Evolutionary conservation across 1,140 invertebrate species (phyloP).

Genomic region (Temnothorax nylanderi): DNA sequence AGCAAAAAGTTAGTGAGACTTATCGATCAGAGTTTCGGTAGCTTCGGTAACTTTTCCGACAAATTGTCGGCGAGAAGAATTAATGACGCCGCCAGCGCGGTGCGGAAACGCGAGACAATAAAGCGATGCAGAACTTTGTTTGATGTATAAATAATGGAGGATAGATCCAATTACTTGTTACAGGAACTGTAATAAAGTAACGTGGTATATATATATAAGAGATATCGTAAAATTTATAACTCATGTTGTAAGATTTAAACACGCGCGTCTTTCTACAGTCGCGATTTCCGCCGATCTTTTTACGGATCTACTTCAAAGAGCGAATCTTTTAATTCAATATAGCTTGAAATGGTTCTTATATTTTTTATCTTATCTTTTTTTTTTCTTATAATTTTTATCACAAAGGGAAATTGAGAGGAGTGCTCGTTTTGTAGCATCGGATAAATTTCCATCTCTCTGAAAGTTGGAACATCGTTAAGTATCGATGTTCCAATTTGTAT

Average conservation of each 20-base stretch:
- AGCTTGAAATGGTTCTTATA: too few species aligned
- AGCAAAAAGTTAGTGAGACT: constrained; percentile 41
- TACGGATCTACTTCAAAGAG: not conserved
- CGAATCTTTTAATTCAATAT: not conserved
- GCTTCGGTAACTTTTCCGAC: constrained; percentile 44
- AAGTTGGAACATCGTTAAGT: not conserved
- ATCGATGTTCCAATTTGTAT: not conserved
- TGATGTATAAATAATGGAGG: constrained; percentile 58
- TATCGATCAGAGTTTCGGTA: constrained; percentile 47
- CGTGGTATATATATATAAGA: constrained; percentile 3
- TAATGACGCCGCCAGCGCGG: constrained; percentile 37
- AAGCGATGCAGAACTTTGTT: constrained; percentile 52
- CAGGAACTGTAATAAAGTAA: constrained; percentile 53
- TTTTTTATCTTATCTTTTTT: too few species aligned
- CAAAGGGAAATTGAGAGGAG: not conserved
- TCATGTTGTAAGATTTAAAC: constrained; percentile 15
- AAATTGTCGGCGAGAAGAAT: constrained; percentile 53
- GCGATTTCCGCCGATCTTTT: not conserved
- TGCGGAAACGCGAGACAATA: constrained; percentile 47
- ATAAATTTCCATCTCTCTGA: not conserved
- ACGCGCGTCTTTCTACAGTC: not conserved
- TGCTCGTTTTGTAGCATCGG: not conserved
- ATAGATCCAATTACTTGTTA: constrained; percentile 54
- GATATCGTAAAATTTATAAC: constrained; percentile 37
- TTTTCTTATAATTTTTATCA: not conserved